These are phyloP conservation scores for Microvelia longipes DNA, from an alignment of 1,140 invertebrate species.

Conservation along the genomic window DNA sequence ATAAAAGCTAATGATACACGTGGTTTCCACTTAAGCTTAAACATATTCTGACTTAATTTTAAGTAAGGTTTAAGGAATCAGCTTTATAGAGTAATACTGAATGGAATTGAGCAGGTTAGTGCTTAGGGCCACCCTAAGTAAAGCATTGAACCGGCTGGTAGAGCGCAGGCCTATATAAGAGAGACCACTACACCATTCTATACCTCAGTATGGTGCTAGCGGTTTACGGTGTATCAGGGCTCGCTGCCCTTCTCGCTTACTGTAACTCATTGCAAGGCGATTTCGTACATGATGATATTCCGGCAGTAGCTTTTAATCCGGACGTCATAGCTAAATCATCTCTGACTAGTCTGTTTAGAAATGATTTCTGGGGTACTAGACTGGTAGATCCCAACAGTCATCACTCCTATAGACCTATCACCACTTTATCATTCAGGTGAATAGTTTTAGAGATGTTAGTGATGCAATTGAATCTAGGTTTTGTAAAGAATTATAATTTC, in stretches of 20 bases:
- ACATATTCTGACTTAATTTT: no score
- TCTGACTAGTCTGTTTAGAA: slow-evolving; percentile 48
- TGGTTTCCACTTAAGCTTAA: no score
- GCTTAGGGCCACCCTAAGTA: no score
- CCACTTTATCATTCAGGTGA: slow-evolving; percentile 69
- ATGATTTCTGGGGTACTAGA: slow-evolving; percentile 85
- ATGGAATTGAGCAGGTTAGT: no score
- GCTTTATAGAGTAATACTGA: no score
- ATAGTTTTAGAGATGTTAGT: no score
- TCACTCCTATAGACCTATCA: slow-evolving; percentile 70
- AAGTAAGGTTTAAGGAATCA: no score
- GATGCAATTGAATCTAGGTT: no score
- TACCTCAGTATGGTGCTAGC: neutral
- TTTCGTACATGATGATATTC: slow-evolving; percentile 82
- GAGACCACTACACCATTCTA: neutral
- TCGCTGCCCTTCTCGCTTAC: slow-evolving; percentile 53
- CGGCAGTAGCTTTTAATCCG: slow-evolving; percentile 67
- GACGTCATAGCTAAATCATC: slow-evolving; percentile 58
- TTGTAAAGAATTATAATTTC: no score
- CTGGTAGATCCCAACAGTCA: slow-evolving; percentile 69
- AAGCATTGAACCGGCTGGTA: no score
- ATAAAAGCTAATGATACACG: no score
- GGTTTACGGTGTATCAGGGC: slow-evolving; percentile 41
- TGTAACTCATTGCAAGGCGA: slow-evolving; percentile 64
- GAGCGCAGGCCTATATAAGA: slow-evolving; percentile 3